Evolutionary conservation across 2,797 vertebrate species (phyloP).

Genomic region (Eurystomus glaucurus): DNA sequence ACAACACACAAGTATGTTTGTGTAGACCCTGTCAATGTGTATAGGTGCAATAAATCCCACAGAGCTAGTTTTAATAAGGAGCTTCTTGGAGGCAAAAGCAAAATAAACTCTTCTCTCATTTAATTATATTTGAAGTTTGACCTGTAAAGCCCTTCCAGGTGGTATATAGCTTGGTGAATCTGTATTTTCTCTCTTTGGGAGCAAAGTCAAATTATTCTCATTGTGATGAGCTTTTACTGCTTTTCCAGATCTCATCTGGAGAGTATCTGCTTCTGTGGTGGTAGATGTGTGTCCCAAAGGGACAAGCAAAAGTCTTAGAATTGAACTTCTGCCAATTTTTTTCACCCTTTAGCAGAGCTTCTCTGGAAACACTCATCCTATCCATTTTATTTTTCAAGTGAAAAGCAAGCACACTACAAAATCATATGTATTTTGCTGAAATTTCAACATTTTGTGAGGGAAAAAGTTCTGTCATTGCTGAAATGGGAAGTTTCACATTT

Average conservation of each 20-base stretch:
- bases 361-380: slow-evolving; percentile 31
- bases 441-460: not conserved
- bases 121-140: slow-evolving; percentile 16
- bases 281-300: not conserved
- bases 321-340: slow-evolving; percentile 40
- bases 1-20: not conserved
- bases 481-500: not conserved
- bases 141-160: slow-evolving; percentile 25
- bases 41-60: not conserved
- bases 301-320: not conserved
- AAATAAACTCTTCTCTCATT: slow-evolving; percentile 7
- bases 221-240: slow-evolving; percentile 45
- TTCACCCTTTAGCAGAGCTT: slow-evolving; percentile 1
- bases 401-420: not conserved
- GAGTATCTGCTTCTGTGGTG: slow-evolving; percentile 47
- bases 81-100: slow-evolving; percentile 17
- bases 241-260: slow-evolving; percentile 39
- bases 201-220: slow-evolving; percentile 19
- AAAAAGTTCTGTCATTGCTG: not conserved
- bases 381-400: not conserved
- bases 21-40: not conserved
- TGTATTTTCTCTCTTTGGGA: slow-evolving; percentile 18
- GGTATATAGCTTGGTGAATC: not conserved
- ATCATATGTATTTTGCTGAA: not conserved
- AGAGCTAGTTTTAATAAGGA: slow-evolving; percentile 1